Percentiles rank a stretch among this genome's conserved stretches.
Conservation (phyloP, 2,113 vertebrate genomes). For the Chelonoidis abingdonii region DNA sequence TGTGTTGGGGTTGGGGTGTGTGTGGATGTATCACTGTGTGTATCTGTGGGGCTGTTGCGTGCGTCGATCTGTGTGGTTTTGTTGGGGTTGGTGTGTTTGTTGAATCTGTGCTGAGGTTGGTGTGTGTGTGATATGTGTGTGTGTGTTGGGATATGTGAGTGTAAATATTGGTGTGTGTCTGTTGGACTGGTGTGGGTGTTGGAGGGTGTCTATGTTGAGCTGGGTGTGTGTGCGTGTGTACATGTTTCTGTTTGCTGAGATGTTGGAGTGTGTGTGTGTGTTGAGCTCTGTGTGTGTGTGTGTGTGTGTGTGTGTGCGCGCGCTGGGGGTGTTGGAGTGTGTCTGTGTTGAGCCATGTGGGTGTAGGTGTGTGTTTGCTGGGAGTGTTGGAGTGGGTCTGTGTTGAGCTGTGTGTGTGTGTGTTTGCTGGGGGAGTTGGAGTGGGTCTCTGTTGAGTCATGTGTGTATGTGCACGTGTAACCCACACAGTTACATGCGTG, state of each 20-base stretch:
- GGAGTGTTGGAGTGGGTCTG: background rate
- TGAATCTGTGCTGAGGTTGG: no score
- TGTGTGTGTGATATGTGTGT: no score
- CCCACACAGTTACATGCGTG: background rate
- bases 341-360: background rate
- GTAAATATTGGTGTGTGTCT: background rate
- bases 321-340: no score
- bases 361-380: background rate
- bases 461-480: background rate
- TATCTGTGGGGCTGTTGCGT: background rate
- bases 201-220: background rate
- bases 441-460: no score
- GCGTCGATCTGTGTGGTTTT: background rate
- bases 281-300: background rate
- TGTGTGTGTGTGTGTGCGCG: no score
- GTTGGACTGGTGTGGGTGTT: background rate
- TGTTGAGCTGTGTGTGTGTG: background rate
- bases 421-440: background rate
- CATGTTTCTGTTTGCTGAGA: background rate
- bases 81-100: background rate
- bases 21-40: background rate
- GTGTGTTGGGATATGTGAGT: background rate
- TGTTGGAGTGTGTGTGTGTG: background rate
- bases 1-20: no score
- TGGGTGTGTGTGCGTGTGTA: background rate